Conservation (phyloP, 2,888 invertebrate genomes). For the Craniophora ligustri region DNA sequence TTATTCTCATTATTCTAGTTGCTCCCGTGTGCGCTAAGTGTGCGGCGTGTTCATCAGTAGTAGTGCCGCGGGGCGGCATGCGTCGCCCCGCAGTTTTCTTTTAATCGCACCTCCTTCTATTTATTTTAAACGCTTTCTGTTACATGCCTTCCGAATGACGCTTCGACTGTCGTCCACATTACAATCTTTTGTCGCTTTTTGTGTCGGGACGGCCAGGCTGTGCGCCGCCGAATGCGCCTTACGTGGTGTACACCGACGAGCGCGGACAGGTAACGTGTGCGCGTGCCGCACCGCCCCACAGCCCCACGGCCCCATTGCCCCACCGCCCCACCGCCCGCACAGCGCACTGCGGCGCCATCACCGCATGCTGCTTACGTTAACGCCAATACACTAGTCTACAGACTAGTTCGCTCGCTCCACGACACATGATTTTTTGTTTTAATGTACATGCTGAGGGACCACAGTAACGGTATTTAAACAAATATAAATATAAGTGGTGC, state of each 20-base stretch:
- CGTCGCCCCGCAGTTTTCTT: slow-evolving; percentile 75
- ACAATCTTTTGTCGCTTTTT: slow-evolving; percentile 86
- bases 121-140: slow-evolving; percentile 88
- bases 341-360: slow-evolving; percentile 10
- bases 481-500: background rate
- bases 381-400: slow-evolving; percentile 12
- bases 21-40: slow-evolving; percentile 85
- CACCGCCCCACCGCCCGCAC: slow-evolving; percentile 10
- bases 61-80: slow-evolving; percentile 74
- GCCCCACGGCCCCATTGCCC: background rate
- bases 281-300: slow-evolving; percentile 30
- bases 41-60: slow-evolving; percentile 83
- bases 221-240: slow-evolving; percentile 96
- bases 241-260: slow-evolving; percentile 98
- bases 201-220: slow-evolving; percentile 87
- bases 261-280: slow-evolving; percentile 96
- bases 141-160: slow-evolving; percentile 89
- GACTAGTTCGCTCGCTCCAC: slow-evolving; percentile 24
- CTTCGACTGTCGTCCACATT: slow-evolving; percentile 87
- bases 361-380: slow-evolving; percentile 41
- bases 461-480: slow-evolving; percentile 10
- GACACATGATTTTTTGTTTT: slow-evolving; percentile 19
- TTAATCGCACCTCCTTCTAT: slow-evolving; percentile 83
- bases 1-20: slow-evolving; percentile 86
- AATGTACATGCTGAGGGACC: slow-evolving; percentile 12